Base-by-base conservation (phyloP, 30 jellyfish, hydroid and myxozoan species). In the Turritopsis dohrnii region DNA sequence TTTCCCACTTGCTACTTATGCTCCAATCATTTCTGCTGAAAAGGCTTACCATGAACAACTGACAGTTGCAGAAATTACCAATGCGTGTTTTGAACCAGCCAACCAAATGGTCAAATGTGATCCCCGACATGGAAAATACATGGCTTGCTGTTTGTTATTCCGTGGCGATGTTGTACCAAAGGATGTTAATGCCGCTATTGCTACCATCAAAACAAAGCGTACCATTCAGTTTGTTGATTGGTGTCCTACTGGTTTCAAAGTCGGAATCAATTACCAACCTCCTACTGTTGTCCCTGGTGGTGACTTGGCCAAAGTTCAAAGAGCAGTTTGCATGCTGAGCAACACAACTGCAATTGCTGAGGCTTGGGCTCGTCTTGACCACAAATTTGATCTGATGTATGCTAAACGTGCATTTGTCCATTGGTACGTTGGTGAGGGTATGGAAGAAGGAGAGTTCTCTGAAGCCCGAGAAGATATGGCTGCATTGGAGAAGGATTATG, bases 231-330 rank as follows among this genome's bases (percentile, higher is more conserved):
- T 93, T 79, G 97, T 91, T 8, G 97, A 91, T 65, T 91, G 97
- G 97, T 91, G 97, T 87, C 97, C 97, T 53, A 91, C 97, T 87
- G 97, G 97, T 3, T 91, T 91, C 95, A 91, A 91, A 90, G 96
- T 91, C n/a, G 97, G 97, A 28, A 91, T 91, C 93, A 91, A 91
- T 96, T 87, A 88, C 84, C 97, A 91, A 75, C 96, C 97, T 81
- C 97, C 97, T 29, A 92, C 96, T n/a, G 96, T 92, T 87, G 97
- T 92, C 30, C 97, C 97, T 26, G 97, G 97, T 26, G 96, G 97
- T 29, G 97, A 88, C 72, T 85, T 92, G 75, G 97, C 97, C 21
- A 92, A 92, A 69, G 97, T 92, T 17, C 94, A 88, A 53, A 84
- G 97, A 81, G 97, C 97, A n/a, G 97, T 92, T 28, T 92, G 97